These are phyloP conservation scores for Polymixis flavicincta DNA, from an alignment of 2,888 invertebrate species.

Conservation along the genomic window DNA sequence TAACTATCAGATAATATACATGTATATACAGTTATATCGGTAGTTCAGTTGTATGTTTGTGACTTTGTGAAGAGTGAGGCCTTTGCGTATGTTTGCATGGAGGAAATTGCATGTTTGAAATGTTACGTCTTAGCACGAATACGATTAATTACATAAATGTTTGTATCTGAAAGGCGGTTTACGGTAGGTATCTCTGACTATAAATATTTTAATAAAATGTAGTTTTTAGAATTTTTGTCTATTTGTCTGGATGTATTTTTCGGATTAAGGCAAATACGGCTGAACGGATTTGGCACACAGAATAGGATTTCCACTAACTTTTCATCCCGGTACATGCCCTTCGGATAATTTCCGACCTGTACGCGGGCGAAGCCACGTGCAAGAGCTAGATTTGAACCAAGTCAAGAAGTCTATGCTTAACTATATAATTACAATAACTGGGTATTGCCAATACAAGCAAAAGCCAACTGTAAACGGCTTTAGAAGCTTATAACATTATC, in stretches of 20 bases:
- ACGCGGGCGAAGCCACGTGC: neutral
- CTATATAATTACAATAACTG: neutral
- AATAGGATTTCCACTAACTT: neutral
- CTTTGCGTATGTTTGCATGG: slow-evolving; percentile 57
- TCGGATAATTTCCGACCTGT: neutral
- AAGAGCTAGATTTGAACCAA: neutral
- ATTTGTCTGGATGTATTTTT: too few species aligned
- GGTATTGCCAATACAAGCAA: neutral
- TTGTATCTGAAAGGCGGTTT: neutral
- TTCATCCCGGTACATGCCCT: neutral
- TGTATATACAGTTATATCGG: slow-evolving; percentile 14
- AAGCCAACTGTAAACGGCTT: neutral
- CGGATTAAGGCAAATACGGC: neutral
- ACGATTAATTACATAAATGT: neutral
- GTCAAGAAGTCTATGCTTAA: neutral
- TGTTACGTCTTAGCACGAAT: slow-evolving; percentile 23
- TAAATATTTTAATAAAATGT: neutral
- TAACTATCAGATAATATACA: slow-evolving; percentile 8
- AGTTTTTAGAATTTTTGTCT: too few species aligned
- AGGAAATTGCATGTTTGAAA: slow-evolving; percentile 52
- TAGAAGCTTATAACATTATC: neutral
- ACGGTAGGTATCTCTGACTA: neutral
- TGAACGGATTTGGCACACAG: neutral
- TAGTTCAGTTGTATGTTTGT: slow-evolving; percentile 49
- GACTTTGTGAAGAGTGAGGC: slow-evolving; percentile 41